A percentile compares a stretch with the other conserved stretches of the same genome.
Evolutionary conservation across 2,113 vertebrate genomes (phyloP).

Genomic region (Pan paniscus): DNA sequence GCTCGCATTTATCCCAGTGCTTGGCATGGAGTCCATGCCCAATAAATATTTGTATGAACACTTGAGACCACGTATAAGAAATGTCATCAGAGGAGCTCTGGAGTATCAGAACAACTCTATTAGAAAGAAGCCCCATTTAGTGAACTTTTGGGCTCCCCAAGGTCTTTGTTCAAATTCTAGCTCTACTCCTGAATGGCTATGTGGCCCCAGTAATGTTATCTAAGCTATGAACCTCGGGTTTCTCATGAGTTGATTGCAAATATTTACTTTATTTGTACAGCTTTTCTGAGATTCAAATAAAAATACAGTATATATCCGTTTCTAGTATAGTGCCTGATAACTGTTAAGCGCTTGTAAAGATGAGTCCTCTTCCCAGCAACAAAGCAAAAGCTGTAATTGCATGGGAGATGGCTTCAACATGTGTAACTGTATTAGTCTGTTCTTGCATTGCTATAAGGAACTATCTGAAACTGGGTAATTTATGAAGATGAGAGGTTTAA

Average conservation of each 20-base stretch:
- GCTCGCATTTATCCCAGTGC: neutral
- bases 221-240: neutral
- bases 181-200: neutral
- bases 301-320: neutral
- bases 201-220: neutral
- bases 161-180: neutral
- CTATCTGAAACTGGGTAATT: too few species aligned
- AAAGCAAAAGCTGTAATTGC: neutral
- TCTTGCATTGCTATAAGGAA: too few species aligned
- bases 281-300: neutral
- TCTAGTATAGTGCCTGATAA: neutral
- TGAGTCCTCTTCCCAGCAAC: neutral
- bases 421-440: too few species aligned
- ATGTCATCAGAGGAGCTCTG: neutral
- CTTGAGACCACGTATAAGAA: neutral
- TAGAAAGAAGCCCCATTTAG: neutral
- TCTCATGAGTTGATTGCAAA: neutral
- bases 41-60: neutral
- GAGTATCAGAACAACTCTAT: neutral
- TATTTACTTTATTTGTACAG: neutral
- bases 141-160: neutral
- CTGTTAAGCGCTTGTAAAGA: neutral
- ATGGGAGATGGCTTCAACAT: neutral
- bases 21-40: neutral
- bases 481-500: too few species aligned